Conservation (phyloP, 1,140 invertebrate genomes). For the Belonocnema kinseyi region DNA sequence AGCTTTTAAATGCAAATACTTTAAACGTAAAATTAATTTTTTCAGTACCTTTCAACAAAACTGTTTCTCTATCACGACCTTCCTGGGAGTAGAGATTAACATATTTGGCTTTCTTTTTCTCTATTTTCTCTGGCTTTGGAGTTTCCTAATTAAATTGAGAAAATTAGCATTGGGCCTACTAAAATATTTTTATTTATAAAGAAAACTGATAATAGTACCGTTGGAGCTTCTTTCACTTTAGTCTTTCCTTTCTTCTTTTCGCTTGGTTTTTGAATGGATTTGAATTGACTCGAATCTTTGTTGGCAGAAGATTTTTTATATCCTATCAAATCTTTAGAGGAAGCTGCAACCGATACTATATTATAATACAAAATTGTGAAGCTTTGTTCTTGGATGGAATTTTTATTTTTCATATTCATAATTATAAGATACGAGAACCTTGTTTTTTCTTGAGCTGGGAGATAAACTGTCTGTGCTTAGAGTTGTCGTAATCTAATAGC, state of each 20-base stretch:
- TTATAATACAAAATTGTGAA: not conserved
- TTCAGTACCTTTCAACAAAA: conserved; percentile 80
- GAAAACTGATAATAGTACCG: not conserved
- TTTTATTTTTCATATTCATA: conserved; percentile 54
- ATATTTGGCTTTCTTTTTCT: conserved; percentile 86
- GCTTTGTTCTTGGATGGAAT: conserved; percentile 36
- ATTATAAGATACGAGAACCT: conserved; percentile 50
- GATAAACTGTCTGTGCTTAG: conserved; percentile 81
- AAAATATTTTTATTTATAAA: conserved; percentile 13
- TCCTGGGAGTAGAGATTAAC: conserved; percentile 85
- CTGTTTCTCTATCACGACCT: conserved; percentile 80
- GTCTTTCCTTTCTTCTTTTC: conserved; percentile 65
- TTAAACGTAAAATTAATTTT: conserved; percentile 21
- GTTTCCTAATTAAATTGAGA: not conserved
- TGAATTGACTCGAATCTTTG: conserved; percentile 26
- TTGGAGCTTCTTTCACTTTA: conserved; percentile 52
- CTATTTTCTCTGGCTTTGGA: conserved; percentile 50
- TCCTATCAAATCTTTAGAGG: conserved; percentile 45
- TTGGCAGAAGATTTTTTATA: conserved; percentile 56
- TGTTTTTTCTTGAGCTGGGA: conserved; percentile 79
- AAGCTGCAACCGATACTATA: conserved; percentile 43
- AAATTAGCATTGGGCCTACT: conserved; percentile 33
- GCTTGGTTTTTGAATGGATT: conserved; percentile 49
- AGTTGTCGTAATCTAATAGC: conserved; percentile 80
- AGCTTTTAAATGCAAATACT: conserved; percentile 42